A percentile compares a stretch with the other conserved stretches of the same genome.
These are phyloP conservation scores for Thyatira batis DNA, from an alignment of 2,888 invertebrate species.

Conservation along the genomic window DNA sequence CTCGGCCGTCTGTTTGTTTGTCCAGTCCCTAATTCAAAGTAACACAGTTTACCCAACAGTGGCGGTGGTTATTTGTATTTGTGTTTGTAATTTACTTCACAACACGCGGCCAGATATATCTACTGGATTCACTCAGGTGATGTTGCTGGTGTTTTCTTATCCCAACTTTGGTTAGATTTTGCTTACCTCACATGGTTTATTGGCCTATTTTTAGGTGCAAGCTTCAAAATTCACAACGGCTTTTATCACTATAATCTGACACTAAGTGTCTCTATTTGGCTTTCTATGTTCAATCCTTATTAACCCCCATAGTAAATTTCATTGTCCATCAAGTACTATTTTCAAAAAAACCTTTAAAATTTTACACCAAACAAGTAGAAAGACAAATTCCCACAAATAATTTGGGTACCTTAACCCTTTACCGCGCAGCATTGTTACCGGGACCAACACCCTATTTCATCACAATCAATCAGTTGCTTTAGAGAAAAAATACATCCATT, in stretches of 20 bases:
- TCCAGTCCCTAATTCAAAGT: constrained; percentile 65
- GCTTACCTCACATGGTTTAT: too few species aligned
- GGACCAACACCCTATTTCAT: background rate
- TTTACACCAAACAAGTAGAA: too few species aligned
- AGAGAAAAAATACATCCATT: background rate
- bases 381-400: background rate
- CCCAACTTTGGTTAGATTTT: constrained; percentile 5
- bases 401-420: background rate
- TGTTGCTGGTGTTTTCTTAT: constrained; percentile 12
- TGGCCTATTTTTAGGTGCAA: too few species aligned
- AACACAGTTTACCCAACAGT: constrained; percentile 64
- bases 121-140: constrained; percentile 18
- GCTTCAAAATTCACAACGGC: too few species aligned
- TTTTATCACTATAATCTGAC: too few species aligned
- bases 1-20: constrained; percentile 54
- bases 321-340: too few species aligned
- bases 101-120: constrained; percentile 10
- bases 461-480: background rate
- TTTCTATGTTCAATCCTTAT: too few species aligned
- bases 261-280: too few species aligned
- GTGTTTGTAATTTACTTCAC: constrained; percentile 63
- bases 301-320: too few species aligned
- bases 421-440: background rate
- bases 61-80: constrained; percentile 57
- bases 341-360: too few species aligned